phyloP scores from a whole-genome alignment of 2,797 vertebrate genomes.

The Chromobotia macracanthus region DNA sequence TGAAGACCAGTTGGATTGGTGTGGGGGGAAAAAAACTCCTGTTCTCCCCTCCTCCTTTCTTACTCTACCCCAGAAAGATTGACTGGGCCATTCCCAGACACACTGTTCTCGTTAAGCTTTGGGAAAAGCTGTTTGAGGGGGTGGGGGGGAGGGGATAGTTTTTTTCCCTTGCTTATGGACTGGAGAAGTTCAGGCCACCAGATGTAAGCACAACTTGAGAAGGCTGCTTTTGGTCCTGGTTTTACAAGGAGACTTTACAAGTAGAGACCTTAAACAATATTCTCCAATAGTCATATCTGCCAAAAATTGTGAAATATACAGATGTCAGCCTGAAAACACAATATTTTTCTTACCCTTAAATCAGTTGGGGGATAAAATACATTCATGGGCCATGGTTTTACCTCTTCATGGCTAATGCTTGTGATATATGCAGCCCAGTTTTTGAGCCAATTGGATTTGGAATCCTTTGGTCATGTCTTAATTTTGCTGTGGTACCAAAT shows the following conservation, averaged over 20 bases:
- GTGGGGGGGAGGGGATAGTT: constrained; percentile 69
- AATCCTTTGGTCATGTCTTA: background rate
- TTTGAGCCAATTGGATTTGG: background rate
- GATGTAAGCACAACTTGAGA: constrained; percentile 17
- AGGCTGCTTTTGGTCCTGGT: background rate
- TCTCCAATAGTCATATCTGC: background rate
- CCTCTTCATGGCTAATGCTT: background rate
- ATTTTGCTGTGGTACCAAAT: background rate
- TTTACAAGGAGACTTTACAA: background rate
- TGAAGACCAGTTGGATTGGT: constrained; percentile 55
- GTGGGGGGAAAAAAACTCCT: constrained; percentile 58
- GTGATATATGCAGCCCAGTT: background rate
- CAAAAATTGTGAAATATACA: background rate
- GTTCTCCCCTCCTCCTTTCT: constrained; percentile 56
- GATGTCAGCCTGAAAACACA: constrained; percentile 1
- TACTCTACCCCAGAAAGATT: constrained; percentile 44
- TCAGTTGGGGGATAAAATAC: background rate
- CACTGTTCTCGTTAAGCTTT: constrained; percentile 90
- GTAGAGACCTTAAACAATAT: background rate
- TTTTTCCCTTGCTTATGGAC: constrained; percentile 53
- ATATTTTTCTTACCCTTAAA: background rate
- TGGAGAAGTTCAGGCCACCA: constrained; percentile 51
- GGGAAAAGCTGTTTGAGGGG: constrained; percentile 74
- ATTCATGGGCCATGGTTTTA: background rate
- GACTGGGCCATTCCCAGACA: constrained; percentile 70